phyloP scores from a whole-genome alignment of 2,113 vertebrate species.

The Trematocara zebra region DNA sequence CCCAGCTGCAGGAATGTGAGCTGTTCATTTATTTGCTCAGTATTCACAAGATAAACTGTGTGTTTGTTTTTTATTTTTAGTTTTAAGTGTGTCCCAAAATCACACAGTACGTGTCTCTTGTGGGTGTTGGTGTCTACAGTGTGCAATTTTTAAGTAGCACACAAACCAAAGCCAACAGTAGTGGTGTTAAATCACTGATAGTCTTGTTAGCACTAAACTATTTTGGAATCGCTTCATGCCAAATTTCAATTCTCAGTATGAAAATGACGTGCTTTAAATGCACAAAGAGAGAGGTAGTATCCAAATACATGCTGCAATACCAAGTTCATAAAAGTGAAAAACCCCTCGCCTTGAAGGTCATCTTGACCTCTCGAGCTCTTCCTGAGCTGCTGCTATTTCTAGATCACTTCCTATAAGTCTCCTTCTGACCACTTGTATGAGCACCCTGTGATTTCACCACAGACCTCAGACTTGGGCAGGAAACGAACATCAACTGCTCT shows the following conservation, averaged over 20 bases:
- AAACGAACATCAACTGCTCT: background rate
- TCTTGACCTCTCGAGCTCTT: background rate
- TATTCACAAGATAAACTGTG: background rate
- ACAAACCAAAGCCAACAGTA: background rate
- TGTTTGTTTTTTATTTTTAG: background rate
- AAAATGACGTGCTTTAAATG: background rate
- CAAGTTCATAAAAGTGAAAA: background rate
- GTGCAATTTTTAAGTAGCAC: background rate
- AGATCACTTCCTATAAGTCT: background rate
- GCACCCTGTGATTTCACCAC: background rate
- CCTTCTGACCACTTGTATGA: background rate
- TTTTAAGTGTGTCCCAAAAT: background rate
- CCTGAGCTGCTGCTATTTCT: background rate
- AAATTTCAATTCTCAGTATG: background rate
- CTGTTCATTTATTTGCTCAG: background rate
- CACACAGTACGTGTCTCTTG: background rate
- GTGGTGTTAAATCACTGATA: background rate
- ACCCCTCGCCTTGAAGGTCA: background rate
- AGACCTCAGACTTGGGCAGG: background rate
- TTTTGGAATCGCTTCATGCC: background rate
- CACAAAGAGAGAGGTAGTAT: background rate
- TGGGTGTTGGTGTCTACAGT: background rate
- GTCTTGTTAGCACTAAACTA: background rate
- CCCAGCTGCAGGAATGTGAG: background rate
- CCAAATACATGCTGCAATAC: background rate